Conservation (phyloP, 2,113 vertebrate species). For the Nothocercus julius region DNA sequence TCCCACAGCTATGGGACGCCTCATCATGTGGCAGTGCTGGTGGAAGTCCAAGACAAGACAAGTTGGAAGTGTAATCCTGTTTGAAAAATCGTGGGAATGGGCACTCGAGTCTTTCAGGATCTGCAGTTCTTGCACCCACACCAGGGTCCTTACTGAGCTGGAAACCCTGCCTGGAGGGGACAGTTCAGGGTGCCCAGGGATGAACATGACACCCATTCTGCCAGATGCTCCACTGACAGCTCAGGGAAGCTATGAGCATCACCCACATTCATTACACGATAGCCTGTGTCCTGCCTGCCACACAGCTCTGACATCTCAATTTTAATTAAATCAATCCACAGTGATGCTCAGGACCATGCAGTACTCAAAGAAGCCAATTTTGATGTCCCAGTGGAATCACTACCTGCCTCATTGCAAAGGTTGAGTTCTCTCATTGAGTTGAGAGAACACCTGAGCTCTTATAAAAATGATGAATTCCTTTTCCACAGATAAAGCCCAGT, state of each 20-base stretch:
- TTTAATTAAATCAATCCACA: background rate
- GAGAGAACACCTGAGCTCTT: background rate
- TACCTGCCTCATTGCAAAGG: accelerated
- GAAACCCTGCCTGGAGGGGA: background rate
- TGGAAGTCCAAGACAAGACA: background rate
- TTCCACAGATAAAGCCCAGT: background rate
- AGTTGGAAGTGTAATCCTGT: background rate
- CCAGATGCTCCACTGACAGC: background rate
- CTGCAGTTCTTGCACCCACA: accelerated
- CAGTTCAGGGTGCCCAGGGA: background rate
- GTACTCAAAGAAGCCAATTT: background rate
- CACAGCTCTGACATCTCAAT: accelerated
- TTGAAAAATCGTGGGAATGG: background rate
- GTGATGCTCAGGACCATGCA: accelerated
- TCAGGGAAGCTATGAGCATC: background rate
- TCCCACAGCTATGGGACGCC: background rate
- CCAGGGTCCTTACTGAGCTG: background rate
- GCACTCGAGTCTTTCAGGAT: background rate
- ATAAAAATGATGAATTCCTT: background rate
- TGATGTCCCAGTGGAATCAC: background rate
- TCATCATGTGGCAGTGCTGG: background rate
- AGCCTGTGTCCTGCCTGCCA: background rate
- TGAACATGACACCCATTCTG: accelerated
- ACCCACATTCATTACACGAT: background rate
- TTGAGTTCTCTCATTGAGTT: no score